phyloP scores from a whole-genome alignment of 2,888 invertebrate species.

The Troilus luridus region DNA sequence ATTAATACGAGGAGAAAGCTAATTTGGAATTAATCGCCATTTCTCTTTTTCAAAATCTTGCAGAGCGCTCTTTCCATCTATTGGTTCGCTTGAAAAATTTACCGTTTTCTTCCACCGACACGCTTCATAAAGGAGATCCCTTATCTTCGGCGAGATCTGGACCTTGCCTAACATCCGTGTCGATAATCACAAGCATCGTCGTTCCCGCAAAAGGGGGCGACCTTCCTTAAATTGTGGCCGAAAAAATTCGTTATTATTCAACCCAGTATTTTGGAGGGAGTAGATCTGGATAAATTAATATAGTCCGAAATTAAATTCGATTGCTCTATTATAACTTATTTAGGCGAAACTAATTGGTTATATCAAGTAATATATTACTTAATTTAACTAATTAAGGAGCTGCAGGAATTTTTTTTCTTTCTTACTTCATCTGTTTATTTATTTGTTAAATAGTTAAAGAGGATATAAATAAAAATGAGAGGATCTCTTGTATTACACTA shows the following conservation, averaged over 20 bases:
- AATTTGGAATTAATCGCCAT: constrained; percentile 22
- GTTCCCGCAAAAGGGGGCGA: neutral
- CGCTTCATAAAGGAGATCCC: neutral
- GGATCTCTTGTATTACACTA: no score
- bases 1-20: constrained; percentile 31
- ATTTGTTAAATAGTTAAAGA: no score
- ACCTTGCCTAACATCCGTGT: neutral
- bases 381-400: neutral
- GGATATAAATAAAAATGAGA: no score
- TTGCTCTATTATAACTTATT: neutral
- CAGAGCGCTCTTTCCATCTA: neutral
- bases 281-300: neutral
- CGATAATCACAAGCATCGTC: neutral
- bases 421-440: no score
- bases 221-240: neutral
- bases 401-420: no score
- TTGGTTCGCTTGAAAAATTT: constrained; percentile 15
- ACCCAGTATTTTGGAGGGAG: neutral
- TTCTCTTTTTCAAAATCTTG: constrained; percentile 39
- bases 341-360: neutral
- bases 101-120: neutral
- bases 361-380: neutral
- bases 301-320: neutral
- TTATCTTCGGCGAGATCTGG: neutral
- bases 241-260: neutral